These are phyloP conservation scores for Mastigias papua DNA, from an alignment of 30 jellyfish, hydroid and myxozoan species.

Conservation along the genomic window DNA sequence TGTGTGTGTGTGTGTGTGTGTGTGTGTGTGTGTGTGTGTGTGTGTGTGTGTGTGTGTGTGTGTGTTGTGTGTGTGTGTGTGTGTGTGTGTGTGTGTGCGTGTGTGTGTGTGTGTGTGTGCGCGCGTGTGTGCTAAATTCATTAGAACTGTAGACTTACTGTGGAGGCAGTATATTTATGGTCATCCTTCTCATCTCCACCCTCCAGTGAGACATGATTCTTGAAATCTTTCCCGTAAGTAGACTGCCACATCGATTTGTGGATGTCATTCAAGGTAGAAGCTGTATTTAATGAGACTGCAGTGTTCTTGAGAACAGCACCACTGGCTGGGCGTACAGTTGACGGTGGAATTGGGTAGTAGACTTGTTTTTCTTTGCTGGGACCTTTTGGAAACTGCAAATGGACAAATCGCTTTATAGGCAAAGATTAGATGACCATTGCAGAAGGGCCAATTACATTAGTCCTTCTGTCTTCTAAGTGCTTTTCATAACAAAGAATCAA, in stretches of 20 bases:
- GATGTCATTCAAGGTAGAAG: slow-evolving; percentile 44
- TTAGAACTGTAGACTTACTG: slow-evolving; percentile 18
- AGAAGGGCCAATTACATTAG: not conserved
- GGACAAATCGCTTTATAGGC: not conserved
- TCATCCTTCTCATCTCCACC: not conserved
- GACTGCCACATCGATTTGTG: slow-evolving; percentile 71
- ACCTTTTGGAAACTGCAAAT: slow-evolving; percentile 78
- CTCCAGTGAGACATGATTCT: slow-evolving; percentile 14
- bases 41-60: no score
- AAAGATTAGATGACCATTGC: not conserved
- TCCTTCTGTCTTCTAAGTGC: no score
- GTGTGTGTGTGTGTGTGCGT: no score
- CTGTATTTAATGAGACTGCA: slow-evolving; percentile 72
- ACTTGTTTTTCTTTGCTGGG: slow-evolving; percentile 59
- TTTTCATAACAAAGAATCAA: no score
- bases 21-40: no score
- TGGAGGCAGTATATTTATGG: not conserved
- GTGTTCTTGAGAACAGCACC: slow-evolving; percentile 61
- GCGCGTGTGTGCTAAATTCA: not conserved
- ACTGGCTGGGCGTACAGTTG: slow-evolving; percentile 74
- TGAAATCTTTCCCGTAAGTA: slow-evolving; percentile 67
- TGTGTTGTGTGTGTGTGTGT: no score
- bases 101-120: no score
- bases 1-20: no score
- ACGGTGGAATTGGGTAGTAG: slow-evolving; percentile 83